These are phyloP conservation scores for Pelmatolapia mariae DNA, from an alignment of 2,113 vertebrate genomes.

Conservation along the genomic window DNA sequence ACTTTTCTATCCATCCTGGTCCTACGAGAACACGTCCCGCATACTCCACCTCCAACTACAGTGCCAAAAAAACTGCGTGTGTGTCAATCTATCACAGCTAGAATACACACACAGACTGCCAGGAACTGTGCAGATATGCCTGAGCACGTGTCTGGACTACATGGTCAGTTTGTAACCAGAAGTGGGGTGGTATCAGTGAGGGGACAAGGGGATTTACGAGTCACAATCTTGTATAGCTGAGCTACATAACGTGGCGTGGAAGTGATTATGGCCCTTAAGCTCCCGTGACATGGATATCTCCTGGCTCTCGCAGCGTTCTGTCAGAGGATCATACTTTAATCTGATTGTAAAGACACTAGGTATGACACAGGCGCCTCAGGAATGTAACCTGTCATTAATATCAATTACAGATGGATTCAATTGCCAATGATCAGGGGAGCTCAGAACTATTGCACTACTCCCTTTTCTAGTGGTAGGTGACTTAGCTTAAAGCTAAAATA, in stretches of 20 bases:
- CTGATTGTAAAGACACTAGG: slow-evolving; percentile 69
- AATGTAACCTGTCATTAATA: slow-evolving; percentile 72
- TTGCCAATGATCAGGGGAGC: slow-evolving; percentile 35
- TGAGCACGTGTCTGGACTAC: slow-evolving; percentile 27
- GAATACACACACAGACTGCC: neutral
- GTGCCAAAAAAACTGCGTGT: neutral
- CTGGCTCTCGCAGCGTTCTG: slow-evolving; percentile 47
- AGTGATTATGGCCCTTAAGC: slow-evolving; percentile 72
- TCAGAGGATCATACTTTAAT: slow-evolving; percentile 69
- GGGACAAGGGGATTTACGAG: slow-evolving; percentile 39
- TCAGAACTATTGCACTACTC: neutral
- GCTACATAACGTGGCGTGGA: slow-evolving; percentile 61
- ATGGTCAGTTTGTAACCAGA: slow-evolving; percentile 29
- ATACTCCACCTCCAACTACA: neutral
- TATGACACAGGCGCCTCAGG: slow-evolving; percentile 66
- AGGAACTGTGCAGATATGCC: slow-evolving; percentile 17
- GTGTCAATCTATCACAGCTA: slow-evolving; percentile 13
- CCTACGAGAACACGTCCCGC: slow-evolving; percentile 2
- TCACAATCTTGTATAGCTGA: slow-evolving; percentile 49
- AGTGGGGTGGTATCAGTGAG: slow-evolving; percentile 33
- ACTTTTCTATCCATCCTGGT: slow-evolving; percentile 38
- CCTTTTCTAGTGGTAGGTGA: neutral
- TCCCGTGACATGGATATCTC: slow-evolving; percentile 69
- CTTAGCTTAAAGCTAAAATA: neutral
- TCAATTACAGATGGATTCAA: slow-evolving; percentile 57